Conservation (phyloP, 2,113 vertebrate genomes). For the Petromus typicus region DNA sequence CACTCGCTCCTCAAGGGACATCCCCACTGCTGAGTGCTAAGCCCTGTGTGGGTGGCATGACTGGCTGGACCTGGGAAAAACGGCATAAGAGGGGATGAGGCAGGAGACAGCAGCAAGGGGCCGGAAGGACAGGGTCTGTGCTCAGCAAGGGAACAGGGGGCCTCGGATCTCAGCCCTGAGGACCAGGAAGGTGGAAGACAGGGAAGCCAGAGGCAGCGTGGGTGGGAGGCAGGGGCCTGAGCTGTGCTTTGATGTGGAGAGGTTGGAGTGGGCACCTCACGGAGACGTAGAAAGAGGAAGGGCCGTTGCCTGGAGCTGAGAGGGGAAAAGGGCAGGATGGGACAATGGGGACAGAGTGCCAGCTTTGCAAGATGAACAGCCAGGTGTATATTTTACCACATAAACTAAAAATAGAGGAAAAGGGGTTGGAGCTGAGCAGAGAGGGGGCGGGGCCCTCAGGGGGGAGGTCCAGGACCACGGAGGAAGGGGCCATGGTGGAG, state of each 20-base stretch:
- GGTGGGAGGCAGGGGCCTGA: fast-evolving
- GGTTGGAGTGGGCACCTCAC: no score
- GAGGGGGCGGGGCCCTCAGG: fast-evolving
- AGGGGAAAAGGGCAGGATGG: fast-evolving
- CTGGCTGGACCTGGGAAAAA: not conserved
- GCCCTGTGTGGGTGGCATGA: not conserved
- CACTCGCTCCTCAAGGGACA: fast-evolving
- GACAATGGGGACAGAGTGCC: not conserved
- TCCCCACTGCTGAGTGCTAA: not conserved
- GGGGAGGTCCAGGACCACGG: not conserved
- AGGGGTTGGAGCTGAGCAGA: not conserved
- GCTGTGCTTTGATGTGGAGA: not conserved
- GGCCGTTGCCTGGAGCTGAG: not conserved
- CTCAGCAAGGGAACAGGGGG: fast-evolving
- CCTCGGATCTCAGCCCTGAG: not conserved
- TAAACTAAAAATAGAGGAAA: no score
- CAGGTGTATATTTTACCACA: not conserved
- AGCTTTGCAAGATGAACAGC: not conserved
- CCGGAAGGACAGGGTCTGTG: not conserved
- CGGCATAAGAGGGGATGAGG: not conserved
- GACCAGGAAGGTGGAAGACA: not conserved
- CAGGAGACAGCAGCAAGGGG: not conserved
- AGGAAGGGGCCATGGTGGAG: not conserved
- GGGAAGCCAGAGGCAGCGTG: not conserved
- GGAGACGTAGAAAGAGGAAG: not conserved